Conservation (phyloP, 2,113 vertebrate genomes). For the Daphoenositta chrysoptera region DNA sequence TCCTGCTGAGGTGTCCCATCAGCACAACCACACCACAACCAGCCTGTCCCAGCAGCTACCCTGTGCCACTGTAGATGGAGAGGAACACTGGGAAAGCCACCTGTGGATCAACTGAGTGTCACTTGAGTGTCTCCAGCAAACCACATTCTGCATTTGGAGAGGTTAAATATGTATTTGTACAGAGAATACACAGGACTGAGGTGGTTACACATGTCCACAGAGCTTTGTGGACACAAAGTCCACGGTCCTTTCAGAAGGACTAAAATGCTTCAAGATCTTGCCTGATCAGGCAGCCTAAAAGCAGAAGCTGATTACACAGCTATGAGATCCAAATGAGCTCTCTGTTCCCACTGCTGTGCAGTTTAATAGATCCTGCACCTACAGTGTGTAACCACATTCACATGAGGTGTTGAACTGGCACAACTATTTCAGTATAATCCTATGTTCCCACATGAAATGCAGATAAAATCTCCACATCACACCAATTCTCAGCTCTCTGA, state of each 20-base stretch:
- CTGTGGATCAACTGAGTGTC: background rate
- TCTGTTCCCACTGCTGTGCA: background rate
- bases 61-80: background rate
- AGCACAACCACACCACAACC: rapidly evolving
- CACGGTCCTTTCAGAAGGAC: background rate
- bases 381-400: background rate
- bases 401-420: rapidly evolving
- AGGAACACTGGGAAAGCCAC: background rate
- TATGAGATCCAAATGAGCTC: background rate
- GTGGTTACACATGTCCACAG: background rate
- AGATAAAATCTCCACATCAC: background rate
- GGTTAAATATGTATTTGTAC: background rate
- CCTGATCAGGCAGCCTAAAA: background rate
- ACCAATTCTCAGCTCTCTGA: background rate
- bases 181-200: background rate
- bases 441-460: background rate
- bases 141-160: background rate
- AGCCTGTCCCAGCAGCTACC: background rate
- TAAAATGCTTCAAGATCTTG: background rate
- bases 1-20: background rate
- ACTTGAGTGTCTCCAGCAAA: background rate
- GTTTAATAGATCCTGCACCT: background rate
- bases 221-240: background rate
- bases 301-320: background rate
- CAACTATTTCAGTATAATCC: background rate